These are phyloP conservation scores for Tragelaphus buxtoni DNA, from an alignment of 2,113 vertebrate species.

Conservation along the genomic window DNA sequence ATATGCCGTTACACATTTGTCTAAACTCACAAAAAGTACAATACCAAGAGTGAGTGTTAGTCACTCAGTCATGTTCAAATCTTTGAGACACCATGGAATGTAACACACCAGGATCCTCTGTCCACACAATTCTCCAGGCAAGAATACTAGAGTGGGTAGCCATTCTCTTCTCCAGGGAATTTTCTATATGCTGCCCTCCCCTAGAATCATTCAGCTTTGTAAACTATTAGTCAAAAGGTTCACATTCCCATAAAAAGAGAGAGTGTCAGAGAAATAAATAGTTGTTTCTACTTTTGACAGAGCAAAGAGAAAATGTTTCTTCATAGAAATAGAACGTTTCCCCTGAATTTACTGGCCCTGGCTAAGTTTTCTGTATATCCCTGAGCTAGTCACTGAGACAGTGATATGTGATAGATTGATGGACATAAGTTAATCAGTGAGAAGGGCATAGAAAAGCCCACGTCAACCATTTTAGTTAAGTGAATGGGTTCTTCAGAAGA, in stretches of 20 bases:
- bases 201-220: neutral
- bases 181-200: neutral
- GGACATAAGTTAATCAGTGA: neutral
- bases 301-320: neutral
- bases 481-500: neutral
- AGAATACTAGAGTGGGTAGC: neutral
- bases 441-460: neutral
- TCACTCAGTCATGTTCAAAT: neutral
- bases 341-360: neutral
- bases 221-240: neutral
- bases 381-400: neutral
- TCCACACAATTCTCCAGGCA: neutral
- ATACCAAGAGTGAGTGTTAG: neutral
- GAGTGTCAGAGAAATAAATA: neutral
- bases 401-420: neutral
- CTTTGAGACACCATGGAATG: neutral
- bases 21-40: neutral
- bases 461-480: neutral
- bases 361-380: neutral
- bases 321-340: neutral
- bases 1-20: neutral
- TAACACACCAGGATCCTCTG: neutral
- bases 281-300: neutral
- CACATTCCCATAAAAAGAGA: neutral
- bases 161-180: neutral